These are phyloP conservation scores for Saguinus imperator DNA, from an alignment of 2,113 vertebrate genomes.

Conservation along the genomic window DNA sequence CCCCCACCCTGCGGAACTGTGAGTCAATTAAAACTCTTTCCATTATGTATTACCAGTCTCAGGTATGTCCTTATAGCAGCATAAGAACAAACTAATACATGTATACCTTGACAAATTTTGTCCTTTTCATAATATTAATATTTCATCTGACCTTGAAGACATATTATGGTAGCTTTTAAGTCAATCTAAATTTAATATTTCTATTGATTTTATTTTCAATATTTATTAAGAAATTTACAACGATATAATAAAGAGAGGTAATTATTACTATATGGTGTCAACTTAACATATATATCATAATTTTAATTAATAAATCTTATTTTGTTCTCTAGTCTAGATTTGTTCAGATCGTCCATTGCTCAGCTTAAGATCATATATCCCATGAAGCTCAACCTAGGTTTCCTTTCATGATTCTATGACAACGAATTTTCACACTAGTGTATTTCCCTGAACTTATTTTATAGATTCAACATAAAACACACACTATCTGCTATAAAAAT, in stretches of 20 bases:
- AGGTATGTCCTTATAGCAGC: too few relatives aligned
- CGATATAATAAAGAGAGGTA: background rate
- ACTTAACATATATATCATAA: background rate
- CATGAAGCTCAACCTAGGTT: background rate
- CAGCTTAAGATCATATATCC: background rate
- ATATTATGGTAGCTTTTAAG: conserved; percentile 28
- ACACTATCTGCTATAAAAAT: background rate
- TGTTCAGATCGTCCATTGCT: background rate
- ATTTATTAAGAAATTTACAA: background rate
- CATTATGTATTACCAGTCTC: too few relatives aligned
- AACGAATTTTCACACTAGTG: background rate
- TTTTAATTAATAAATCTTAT: background rate
- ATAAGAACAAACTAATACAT: too few relatives aligned
- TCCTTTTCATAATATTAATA: conserved; percentile 7
- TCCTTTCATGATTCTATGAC: background rate
- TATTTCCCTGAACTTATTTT: background rate
- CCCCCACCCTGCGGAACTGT: too few relatives aligned
- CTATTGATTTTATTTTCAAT: conserved; percentile 52
- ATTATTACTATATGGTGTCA: background rate
- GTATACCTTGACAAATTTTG: background rate
- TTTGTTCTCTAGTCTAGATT: background rate
- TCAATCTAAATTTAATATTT: conserved; percentile 59
- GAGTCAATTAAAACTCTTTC: too few relatives aligned
- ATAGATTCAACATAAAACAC: background rate
- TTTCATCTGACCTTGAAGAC: conserved; percentile 48